phyloP scores from a whole-genome alignment of 2,888 invertebrate genomes.

The Listrodromus nycthemerus region DNA sequence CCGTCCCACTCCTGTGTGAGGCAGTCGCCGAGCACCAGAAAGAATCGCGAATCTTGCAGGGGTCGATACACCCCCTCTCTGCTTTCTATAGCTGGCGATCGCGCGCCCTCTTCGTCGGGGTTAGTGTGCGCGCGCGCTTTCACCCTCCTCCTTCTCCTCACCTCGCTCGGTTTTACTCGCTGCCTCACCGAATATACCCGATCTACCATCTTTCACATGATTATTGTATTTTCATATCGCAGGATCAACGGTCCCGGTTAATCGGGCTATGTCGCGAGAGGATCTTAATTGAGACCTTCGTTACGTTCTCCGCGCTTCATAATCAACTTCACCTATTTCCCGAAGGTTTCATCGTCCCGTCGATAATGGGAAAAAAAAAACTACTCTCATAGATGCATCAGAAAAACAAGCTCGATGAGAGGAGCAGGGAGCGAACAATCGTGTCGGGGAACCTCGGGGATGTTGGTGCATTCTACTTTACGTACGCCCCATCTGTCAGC shows the following conservation, averaged over 20 bases:
- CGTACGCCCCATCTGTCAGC: background rate
- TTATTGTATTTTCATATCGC: constrained; percentile 15
- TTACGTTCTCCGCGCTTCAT: background rate
- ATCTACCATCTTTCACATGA: constrained; percentile 17
- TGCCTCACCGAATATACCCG: constrained; percentile 1
- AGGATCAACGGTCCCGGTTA: background rate
- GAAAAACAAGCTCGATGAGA: background rate
- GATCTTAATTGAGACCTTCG: background rate
- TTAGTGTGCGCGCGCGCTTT: constrained; percentile 68
- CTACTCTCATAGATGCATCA: background rate
- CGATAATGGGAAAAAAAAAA: background rate
- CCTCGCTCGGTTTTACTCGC: constrained; percentile 24
- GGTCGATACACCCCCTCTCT: constrained; percentile 80
- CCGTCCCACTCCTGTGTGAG: constrained; percentile 35
- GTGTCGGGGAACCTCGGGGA: background rate
- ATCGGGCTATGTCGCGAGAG: background rate
- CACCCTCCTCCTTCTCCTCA: constrained; percentile 35
- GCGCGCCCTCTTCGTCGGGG: constrained; percentile 52
- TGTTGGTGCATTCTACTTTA: background rate
- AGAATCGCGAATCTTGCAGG: constrained; percentile 79
- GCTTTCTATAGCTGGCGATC: constrained; percentile 49
- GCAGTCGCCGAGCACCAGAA: constrained; percentile 69
- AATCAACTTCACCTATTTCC: background rate
- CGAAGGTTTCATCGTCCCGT: background rate
- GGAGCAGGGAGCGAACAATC: background rate